Evolutionary conservation across 1,140 invertebrate genomes (phyloP).

Genomic region (Drosophila auraria): DNA sequence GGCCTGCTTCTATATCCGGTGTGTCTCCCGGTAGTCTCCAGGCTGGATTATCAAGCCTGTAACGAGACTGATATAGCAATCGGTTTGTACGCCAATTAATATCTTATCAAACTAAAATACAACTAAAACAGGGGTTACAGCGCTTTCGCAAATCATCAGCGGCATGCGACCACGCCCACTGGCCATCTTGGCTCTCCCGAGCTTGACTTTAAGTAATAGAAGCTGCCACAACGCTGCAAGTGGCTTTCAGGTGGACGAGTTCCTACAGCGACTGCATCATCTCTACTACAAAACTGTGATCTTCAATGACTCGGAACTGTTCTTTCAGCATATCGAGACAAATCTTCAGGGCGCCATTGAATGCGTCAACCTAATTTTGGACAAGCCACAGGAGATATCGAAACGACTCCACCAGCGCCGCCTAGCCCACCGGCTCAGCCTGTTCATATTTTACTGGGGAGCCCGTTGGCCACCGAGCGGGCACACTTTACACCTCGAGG

Average conservation of each 20-base stretch:
- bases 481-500: slow-evolving; percentile 49
- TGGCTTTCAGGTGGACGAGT: slow-evolving; percentile 63
- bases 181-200: slow-evolving; percentile 57
- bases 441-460: slow-evolving; percentile 84
- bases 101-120: not conserved
- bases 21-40: slow-evolving; percentile 10
- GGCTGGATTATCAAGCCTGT: slow-evolving; percentile 34
- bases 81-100: slow-evolving; percentile 24
- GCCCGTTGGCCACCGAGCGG: slow-evolving; percentile 59
- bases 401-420: slow-evolving; percentile 54
- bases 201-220: slow-evolving; percentile 2
- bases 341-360: slow-evolving; percentile 73
- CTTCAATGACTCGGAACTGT: slow-evolving; percentile 68
- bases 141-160: slow-evolving; percentile 77
- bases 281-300: slow-evolving; percentile 75
- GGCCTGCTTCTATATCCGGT: slow-evolving; percentile 5
- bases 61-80: slow-evolving; percentile 62
- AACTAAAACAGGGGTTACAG: slow-evolving; percentile 30
- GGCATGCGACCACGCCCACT: slow-evolving; percentile 60
- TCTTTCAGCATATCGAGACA: slow-evolving; percentile 74
- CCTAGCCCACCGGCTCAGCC: slow-evolving; percentile 76
- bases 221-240: slow-evolving; percentile 38
- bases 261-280: slow-evolving; percentile 65
- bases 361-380: slow-evolving; percentile 78
- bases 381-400: slow-evolving; percentile 61